Evolutionary conservation across 2,113 vertebrate genomes (phyloP), one percentile per base, ranked within the genome.

Genomic region (Australoheros scitulus): DNA sequence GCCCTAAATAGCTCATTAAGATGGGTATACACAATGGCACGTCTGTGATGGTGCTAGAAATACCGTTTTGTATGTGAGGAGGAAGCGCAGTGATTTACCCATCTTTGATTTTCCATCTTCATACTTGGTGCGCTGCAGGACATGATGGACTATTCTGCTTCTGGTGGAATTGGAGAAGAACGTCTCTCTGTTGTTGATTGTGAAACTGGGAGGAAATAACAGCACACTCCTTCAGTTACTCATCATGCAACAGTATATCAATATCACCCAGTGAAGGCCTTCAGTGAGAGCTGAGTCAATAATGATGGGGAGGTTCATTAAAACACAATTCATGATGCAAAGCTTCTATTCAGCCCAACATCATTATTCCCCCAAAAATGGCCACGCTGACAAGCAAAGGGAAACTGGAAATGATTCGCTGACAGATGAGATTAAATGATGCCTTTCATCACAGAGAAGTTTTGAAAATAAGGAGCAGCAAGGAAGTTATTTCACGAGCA

Each of bases 151-250:
- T 15, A 99, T 99, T 88, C 98, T 97, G 91, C 98, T 99, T 92
- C 98, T 95, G 52, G 98, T 99, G 18, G 98, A 98, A 87, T 99
- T 99, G 92, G 98, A 99, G 95, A 99, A 99, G 95, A 99, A 99
- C 13, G 97, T 97, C 87, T 97, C 96, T 92, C 97, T 97, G 91
- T 98, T 99, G 96, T 97, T 99, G 95, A 99, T 99, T 0, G 97
- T 98, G 90, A 99, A 99, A 83, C 98, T 99, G 83, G 61, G 60
- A 63, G 61, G 61, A 79, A 85, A 68, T 11, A 76, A 88, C 11
- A 43, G 6, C 34, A 81, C 6, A 70, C 29, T 76, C 14, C 3
- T 61, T 89, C 14, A 89, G 79, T 60, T 64, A 75, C 80, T 80
- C 52, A 79, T 85, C 77, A 61, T 68, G 43, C 50, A 59, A 60